Evolutionary conservation across 2,888 invertebrate species (phyloP).

Genomic region (Macropis europaea): DNA sequence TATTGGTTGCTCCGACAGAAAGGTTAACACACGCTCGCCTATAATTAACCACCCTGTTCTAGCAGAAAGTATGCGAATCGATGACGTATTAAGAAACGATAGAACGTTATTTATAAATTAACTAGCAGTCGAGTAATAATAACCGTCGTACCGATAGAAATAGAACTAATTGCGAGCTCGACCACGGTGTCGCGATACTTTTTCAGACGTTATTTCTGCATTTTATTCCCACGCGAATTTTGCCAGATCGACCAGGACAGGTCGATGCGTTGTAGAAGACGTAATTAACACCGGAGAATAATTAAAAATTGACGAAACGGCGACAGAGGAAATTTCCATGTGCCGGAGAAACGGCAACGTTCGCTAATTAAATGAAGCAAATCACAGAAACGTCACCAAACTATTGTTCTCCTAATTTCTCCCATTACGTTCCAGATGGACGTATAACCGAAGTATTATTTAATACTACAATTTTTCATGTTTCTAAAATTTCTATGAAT

Average conservation of each 20-base stretch:
- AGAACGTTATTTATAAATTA: conserved; percentile 21
- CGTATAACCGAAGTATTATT: too few species aligned
- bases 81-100: neutral
- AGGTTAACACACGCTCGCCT: conserved; percentile 22
- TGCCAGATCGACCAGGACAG: neutral
- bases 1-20: neutral
- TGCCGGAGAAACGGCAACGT: too few species aligned
- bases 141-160: neutral
- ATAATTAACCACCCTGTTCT: conserved; percentile 16
- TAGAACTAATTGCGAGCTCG: neutral
- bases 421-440: too few species aligned
- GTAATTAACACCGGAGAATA: too few species aligned
- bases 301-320: too few species aligned
- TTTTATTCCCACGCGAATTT: neutral
- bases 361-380: too few species aligned
- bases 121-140: conserved; percentile 13
- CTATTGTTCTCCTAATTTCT: too few species aligned
- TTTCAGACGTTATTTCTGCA: neutral
- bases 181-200: neutral
- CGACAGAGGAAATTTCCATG: too few species aligned
- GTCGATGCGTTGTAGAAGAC: conserved; percentile 11
- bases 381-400: too few species aligned
- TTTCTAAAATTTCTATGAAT: too few species aligned
- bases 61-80: neutral
- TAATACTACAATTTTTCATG: too few species aligned